Base-by-base conservation (phyloP, 2,888 invertebrate species). In the Teleogryllus oceanicus region DNA sequence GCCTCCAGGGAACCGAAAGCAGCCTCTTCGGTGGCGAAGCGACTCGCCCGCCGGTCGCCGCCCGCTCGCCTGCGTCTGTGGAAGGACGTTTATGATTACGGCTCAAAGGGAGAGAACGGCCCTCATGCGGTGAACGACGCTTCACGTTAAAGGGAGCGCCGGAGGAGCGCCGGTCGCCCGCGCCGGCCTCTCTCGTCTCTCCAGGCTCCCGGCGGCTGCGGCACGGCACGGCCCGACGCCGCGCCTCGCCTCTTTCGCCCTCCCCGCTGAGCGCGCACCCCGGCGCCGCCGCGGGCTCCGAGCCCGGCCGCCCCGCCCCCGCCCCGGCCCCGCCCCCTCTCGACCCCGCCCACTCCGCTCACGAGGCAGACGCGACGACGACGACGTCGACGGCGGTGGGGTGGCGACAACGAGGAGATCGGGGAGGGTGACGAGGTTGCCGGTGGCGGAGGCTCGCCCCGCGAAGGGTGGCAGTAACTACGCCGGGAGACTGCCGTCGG, bases 21-120 rank as follows among this genome's bases (percentile, higher is more conserved):
- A 37, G 37, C 37, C 37, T 37, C 37, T 37, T 37, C 37, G 37
- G 37, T 37, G 37, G 37, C 37, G 37, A 37, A 37, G 37, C 37
- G 37, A 37, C 37, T 37, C 37, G 37, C 37, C 8, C 62, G 13
- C 8, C 62, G 62, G 16, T n/a, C 62, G 62, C 10, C 62, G 62
- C 62, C 62, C 62, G 13, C 62, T 62, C n/a, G 13, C 62, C n/a
- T n/a, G 62, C 62, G 62, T 62, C 62, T 62, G 16, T n/a, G 62
- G 62, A 62, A n/a, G 62, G 62, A 62, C 62, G 62, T 62, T 62
- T 62, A 62, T 62, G 62, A 62, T 62, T 62, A 62, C 62, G n/a
- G 62, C 62, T 62, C 16, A 13, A n/a, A 62, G 62, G 62, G 62
- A 62, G 16, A 62, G 62, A 62, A 62, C 62, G n/a, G n/a, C 62